Evolutionary conservation across 2,113 vertebrate species (phyloP).

Genomic region (Felis chaus): DNA sequence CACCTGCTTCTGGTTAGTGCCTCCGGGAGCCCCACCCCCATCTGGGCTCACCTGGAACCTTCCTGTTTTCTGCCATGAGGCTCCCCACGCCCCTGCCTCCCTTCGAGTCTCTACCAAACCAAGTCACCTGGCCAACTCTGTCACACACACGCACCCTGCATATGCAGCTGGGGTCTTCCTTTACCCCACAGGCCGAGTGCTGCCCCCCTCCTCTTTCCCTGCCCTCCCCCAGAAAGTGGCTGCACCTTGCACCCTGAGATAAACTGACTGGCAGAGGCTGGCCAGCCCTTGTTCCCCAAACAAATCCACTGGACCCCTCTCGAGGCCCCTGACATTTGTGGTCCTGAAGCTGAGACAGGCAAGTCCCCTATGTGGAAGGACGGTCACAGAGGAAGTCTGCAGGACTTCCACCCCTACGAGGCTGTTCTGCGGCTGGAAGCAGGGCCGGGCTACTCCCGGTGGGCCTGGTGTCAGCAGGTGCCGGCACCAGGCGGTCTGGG

Average conservation of each 20-base stretch:
- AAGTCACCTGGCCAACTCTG: not conserved
- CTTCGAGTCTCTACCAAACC: not conserved
- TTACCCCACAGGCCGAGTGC: not conserved
- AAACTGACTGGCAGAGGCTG: not conserved
- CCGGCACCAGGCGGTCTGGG: not conserved
- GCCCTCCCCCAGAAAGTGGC: not conserved
- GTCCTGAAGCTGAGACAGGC: not conserved
- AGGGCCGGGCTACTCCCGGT: rapidly evolving
- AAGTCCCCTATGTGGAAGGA: not conserved
- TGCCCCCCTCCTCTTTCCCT: too few relatives aligned
- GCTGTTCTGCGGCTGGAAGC: not conserved
- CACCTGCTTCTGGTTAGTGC: too few relatives aligned
- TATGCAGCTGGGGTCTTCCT: not conserved
- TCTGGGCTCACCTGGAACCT: not conserved
- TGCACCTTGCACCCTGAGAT: not conserved
- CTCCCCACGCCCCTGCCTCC: too few relatives aligned
- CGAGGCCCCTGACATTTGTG: not conserved
- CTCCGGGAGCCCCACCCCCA: not conserved
- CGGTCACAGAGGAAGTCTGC: not conserved
- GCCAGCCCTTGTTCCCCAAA: not conserved
- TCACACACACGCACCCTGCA: not conserved
- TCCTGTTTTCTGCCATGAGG: not conserved
- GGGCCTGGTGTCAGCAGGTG: not conserved
- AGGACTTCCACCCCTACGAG: not conserved
- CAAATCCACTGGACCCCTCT: not conserved